Evolutionary conservation across 2,113 vertebrate species (phyloP), one percentile per base, ranked within the genome.

Genomic region (Ameiurus melas): DNA sequence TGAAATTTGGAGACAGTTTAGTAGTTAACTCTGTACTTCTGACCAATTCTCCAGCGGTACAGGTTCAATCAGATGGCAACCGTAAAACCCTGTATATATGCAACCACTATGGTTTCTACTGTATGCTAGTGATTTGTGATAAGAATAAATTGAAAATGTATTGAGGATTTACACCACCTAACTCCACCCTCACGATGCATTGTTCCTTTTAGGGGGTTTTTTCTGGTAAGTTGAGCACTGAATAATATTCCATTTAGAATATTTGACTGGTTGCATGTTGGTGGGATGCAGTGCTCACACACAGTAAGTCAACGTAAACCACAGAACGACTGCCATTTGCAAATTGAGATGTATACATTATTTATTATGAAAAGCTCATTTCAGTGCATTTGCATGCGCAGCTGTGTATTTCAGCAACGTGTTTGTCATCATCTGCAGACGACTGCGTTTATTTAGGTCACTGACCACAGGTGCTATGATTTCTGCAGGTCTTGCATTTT

Each of bases 391-490:
- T 30, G n/a, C 3, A n/a, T 5, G 30, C 53, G 30, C 47, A 81
- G 19, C 39, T 64, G 27, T 84, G 43, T 33, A 20, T 25, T 79
- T 58, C 71, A 43, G 79, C 33, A 19, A 43, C 14, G 68, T 33
- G 14, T 89, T 58, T 82, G 20, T 89, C 62, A 85, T 33, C 25
- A 53, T 86, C 81, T 85, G 81, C 68, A 86, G 80, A 64, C 66
- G 33, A 30, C 19, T 27, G 71, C 73, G 90, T 77, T 78, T 87
- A 91, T 91, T 70, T 88, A 89, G 88, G 86, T 91, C 85, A 88
- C 36, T 88, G 87, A 70, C 88, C 84, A 39, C 90, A 90, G 86
- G 84, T 88, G 81, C 80, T 81, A 55, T 17, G 0, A 17, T 60
- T 83, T 81, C 81, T 84, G 58, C 33, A 75, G 57, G 43, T 86